Base-by-base conservation (phyloP, 1,140 invertebrate genomes). In the Arctopsyche grandis region DNA sequence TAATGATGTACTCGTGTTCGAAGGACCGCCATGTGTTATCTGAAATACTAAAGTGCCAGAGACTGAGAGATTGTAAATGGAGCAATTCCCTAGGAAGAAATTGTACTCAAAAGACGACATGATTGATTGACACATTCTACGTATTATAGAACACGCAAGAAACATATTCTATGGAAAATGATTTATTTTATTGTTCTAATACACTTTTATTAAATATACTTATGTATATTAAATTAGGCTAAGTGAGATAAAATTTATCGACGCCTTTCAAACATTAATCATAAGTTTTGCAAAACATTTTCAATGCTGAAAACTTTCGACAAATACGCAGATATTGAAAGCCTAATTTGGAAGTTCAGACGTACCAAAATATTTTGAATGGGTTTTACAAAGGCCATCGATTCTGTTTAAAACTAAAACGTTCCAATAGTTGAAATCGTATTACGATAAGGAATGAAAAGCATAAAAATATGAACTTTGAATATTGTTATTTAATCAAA, bases 101-200 rank as follows among this genome's bases (percentile, higher is more conserved):
- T 60, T 60, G 56, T 60, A 60, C 56, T 5, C 9, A 21, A 9
- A 3, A 21, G 21, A 21, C 16, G n/a, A 9, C 56, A 3, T 60
- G 56, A 60, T 21, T 60, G 56, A 60, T 60, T 60, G 56, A 60
- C 19, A 60, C 56, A 60, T 60, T 60, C 16, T 21, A 19, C 56
- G 9, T n/a, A n/a, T 1, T 38, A 7, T 38, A 38, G 29, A 38
- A 38, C 29, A 7, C 7, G 3, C 16, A 10, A 52, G 48, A 19
- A 21, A 60, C 56, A 3, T 60, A 19, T 3, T 19, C 9, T 21
- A 60, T 60, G 56, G n/a, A n/a, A n/a, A n/a, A n/a, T n/a, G n/a
- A n/a, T n/a, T n/a, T n/a, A n/a, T n/a, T n/a, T n/a, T n/a, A n/a
- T n/a, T n/a, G n/a, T n/a, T n/a, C n/a, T n/a, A n/a, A n/a, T n/a